These are phyloP conservation scores for Sipha maydis DNA, from an alignment of 2,888 invertebrate genomes.

Conservation along the genomic window DNA sequence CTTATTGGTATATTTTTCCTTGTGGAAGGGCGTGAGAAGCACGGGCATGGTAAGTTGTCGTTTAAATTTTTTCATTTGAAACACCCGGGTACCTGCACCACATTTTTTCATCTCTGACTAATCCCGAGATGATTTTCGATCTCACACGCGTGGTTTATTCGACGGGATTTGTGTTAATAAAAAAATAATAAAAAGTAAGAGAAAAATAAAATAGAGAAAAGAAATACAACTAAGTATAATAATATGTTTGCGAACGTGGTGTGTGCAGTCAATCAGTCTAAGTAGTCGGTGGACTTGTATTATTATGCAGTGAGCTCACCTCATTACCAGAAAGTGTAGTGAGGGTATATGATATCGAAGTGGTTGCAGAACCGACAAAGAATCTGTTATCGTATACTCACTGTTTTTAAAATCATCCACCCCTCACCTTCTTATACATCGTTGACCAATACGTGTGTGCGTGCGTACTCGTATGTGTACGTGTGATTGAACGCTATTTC, in stretches of 20 bases:
- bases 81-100: background rate
- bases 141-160: background rate
- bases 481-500: constrained; percentile 55
- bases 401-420: constrained; percentile 52
- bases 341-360: background rate
- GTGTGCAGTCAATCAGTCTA: constrained; percentile 58
- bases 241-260: constrained; percentile 15
- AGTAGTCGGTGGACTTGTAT: constrained; percentile 38
- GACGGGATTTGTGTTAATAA: background rate
- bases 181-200: constrained; percentile 7
- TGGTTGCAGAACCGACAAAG: background rate
- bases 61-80: constrained; percentile 11
- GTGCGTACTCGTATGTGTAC: background rate
- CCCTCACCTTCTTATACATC: background rate
- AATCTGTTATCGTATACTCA: constrained; percentile 54
- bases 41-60: constrained; percentile 83
- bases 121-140: background rate
- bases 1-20: constrained; percentile 91
- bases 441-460: background rate
- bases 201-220: too few species aligned
- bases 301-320: constrained; percentile 56
- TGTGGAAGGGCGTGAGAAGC: constrained; percentile 94
- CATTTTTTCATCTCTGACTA: background rate
- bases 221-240: constrained; percentile 9
- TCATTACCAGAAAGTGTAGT: constrained; percentile 54